Evolutionary conservation across 2,888 invertebrate genomes (phyloP), one percentile per base, ranked within the genome.

Genomic region (Spisula subtruncata): DNA sequence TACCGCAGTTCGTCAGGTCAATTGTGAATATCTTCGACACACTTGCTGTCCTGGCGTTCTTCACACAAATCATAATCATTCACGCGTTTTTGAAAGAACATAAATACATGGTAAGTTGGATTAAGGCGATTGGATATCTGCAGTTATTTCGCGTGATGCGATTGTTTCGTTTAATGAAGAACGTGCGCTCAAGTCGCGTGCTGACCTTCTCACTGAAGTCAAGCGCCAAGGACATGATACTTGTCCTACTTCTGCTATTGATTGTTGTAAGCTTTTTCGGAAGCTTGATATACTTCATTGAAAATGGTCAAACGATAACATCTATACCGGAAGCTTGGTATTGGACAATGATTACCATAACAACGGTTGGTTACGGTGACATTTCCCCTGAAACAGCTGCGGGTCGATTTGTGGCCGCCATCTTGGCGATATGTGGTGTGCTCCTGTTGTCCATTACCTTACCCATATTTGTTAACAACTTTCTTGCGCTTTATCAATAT

Each of bases 291-390:
- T 94, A 87, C 85, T 92, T 93, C 71, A 85, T 90, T 10, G 93
- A 93, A 79, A 29, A 60, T 25, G 79, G 89, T 12, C 29, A 60
- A 1, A 51, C 29, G 0, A 85, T 93, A 60, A 46, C 16, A 8
- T 91, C 92, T 16, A 93, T 93, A 14, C 92, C 93, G 14, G 48
- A 46, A 0, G 92, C 85, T 0, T 93, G 92, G 90, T 94, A 92
- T 86, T 92, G 93, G 91, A 89, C 93, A 1, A 56, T 94, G 25
- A 90, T 94, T 51, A 94, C 93, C 20, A 81, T 93, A 87, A 94
- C 93, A 83, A 94, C 93, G 0, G 92, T 94, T 8, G 93, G 93
- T 12, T 94, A 93, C 81, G 93, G 93, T 32, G 93, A 94, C 81
- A 32, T 93, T 20, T 81, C 88, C 56, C 93, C 93, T 2, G 83